Percentiles rank a stretch among this genome's conserved stretches.
Evolutionary conservation across 2,113 vertebrate species (phyloP).

Genomic region (Centrocercus urophasianus): DNA sequence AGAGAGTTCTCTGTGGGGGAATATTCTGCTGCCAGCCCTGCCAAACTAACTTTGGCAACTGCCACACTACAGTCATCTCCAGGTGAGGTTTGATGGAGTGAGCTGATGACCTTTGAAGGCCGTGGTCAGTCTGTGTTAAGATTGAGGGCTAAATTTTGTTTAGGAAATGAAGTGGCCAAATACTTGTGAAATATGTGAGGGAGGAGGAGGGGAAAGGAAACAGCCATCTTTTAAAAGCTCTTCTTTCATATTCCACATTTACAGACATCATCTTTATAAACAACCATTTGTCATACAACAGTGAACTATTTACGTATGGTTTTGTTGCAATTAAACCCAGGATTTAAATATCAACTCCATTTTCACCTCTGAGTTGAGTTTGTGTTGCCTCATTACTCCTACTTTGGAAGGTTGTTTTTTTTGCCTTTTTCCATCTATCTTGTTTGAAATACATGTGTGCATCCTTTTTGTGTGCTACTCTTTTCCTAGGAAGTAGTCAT

Average conservation of each 20-base stretch:
- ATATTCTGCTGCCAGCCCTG: neutral
- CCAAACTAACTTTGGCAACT: neutral
- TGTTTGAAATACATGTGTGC: neutral
- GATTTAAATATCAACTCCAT: neutral
- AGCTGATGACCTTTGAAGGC: neutral
- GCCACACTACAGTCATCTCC: neutral
- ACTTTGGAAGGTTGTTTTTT: neutral
- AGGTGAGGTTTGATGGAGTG: neutral
- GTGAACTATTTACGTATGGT: neutral
- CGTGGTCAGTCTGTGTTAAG: neutral
- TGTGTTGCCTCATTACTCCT: conserved; percentile 6
- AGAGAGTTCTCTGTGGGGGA: neutral
- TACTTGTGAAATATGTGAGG: neutral
- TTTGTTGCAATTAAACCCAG: neutral
- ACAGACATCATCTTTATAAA: neutral
- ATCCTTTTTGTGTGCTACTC: conserved; percentile 19
- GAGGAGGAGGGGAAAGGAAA: neutral
- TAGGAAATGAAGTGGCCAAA: neutral
- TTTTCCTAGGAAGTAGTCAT: neutral
- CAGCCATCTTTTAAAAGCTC: neutral
- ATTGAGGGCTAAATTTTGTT: neutral
- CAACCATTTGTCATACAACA: neutral
- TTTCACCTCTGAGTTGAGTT: neutral
- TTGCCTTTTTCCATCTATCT: conserved; percentile 12
- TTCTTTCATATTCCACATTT: neutral